Evolutionary conservation across 2,113 vertebrate genomes (phyloP), one percentile per base, ranked within the genome.

Genomic region (Baryphthengus martii): DNA sequence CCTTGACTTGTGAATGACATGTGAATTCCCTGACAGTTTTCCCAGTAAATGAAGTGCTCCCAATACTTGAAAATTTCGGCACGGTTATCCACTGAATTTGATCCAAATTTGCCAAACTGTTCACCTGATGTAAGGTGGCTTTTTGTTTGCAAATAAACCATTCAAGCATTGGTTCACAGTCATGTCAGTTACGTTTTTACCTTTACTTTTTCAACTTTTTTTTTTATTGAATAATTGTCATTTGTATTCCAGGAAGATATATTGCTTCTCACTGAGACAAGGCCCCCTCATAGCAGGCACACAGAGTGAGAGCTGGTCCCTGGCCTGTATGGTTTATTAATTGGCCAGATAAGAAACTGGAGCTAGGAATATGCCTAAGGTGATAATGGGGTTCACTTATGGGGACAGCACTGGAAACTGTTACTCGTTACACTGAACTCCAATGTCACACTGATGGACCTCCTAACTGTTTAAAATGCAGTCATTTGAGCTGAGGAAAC

Each of bases 221-320:
- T 63, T 80, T 83, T 62, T 23, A 65, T 31, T 40, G 24, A 79
- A 76, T 73, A 58, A 15, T 17, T 66, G 35, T 17, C 3, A 70
- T 83, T 80, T 80, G 7, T 35, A 47, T 80, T 93, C 39, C 29
- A 59, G 39, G n/a, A 47, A 26, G 11, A 45, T 26, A 13, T 56
- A 66, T 70, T 62, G 26, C 29, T 17, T 74, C 10, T 24, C 20
- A 18, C 23, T 55, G 37, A 59, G 45, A 29, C 15, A 63, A 17
- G 15, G 1, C 1, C 3, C 18, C 10, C 9, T 79, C 55, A 11
- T 1, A 52, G 12, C 10, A 45, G 55, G 31, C 21, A 45, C 7
- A 24, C 4, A 86, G 78, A 65, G 24, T 39, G 42, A 67, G 25
- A 39, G 39, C 49, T 0, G 0, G 4, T 44, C 14, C 5, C 12